Evolutionary conservation across 2,888 invertebrate genomes (phyloP).

Genomic region (Tenthredo amoena): DNA sequence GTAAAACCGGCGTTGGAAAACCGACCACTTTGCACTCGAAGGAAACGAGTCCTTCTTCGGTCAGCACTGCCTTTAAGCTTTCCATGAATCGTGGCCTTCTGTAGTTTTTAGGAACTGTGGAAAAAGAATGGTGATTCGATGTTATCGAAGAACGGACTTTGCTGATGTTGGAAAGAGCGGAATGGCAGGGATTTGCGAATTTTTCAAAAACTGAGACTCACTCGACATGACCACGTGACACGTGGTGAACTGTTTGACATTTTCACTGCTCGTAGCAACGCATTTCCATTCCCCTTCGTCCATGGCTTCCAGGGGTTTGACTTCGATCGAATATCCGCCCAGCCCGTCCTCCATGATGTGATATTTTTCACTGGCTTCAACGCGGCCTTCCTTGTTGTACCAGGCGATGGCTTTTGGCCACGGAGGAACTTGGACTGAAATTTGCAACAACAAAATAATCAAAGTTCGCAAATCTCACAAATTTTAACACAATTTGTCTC

Average conservation of each 20-base stretch:
- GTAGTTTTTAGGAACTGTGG: conserved; percentile 93
- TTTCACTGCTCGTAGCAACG: conserved; percentile 88
- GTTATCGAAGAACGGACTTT: neutral
- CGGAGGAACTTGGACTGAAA: conserved; percentile 88
- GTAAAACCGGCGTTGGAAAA: conserved; percentile 91
- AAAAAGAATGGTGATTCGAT: conserved; percentile 19
- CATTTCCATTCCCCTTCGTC: conserved; percentile 96
- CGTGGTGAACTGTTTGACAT: conserved; percentile 87
- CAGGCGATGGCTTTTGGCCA: conserved; percentile 91
- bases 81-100: conserved; percentile 95
- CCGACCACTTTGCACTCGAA: conserved; percentile 97
- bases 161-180: neutral
- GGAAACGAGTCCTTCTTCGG: conserved; percentile 94
- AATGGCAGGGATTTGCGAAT: neutral
- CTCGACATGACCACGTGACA: conserved; percentile 89
- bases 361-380: conserved; percentile 86
- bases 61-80: conserved; percentile 91
- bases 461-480: neutral
- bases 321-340: conserved; percentile 89
- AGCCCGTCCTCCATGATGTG: conserved; percentile 90
- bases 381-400: conserved; percentile 91
- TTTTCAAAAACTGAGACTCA: conserved; percentile 77
- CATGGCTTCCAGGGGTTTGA: conserved; percentile 87
- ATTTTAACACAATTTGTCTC: neutral
- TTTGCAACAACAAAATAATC: neutral